Percentiles rank a stretch among this genome's conserved stretches.
phyloP scores from a whole-genome alignment of 2,888 invertebrate species.

The Danaus chrysippus region DNA sequence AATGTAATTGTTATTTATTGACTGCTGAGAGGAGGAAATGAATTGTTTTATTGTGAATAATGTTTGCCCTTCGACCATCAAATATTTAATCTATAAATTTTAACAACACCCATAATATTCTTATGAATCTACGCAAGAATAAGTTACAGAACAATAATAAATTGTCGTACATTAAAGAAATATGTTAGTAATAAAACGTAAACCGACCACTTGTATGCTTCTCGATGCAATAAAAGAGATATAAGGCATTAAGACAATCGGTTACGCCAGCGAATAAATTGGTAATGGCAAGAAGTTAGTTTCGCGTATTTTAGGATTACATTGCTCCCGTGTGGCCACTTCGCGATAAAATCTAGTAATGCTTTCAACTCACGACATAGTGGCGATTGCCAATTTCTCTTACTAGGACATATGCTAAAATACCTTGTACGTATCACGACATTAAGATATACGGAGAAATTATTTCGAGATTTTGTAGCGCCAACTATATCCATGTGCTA shows the following conservation, averaged over 20 bases:
- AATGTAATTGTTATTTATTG: constrained; percentile 64
- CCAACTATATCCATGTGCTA: no score
- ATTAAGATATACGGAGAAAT: no score
- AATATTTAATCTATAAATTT: no score
- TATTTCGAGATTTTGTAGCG: no score
- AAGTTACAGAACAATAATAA: constrained; percentile 11
- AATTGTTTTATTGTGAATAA: constrained; percentile 9
- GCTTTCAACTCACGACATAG: constrained; percentile 41
- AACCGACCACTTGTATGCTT: constrained; percentile 29
- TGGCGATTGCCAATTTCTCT: constrained; percentile 37
- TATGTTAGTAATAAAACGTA: constrained; percentile 23
- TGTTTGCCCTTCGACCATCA: not conserved
- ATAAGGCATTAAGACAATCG: constrained; percentile 39
- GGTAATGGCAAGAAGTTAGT: constrained; percentile 42
- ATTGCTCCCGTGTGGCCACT: constrained; percentile 62
- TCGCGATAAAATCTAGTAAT: constrained; percentile 49
- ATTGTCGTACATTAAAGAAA: constrained; percentile 12
- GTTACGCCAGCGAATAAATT: constrained; percentile 43
- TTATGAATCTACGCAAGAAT: not conserved
- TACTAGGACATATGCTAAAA: constrained; percentile 20
- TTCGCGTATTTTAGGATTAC: constrained; percentile 44
- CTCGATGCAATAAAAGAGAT: constrained; percentile 25
- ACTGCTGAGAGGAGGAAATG: constrained; percentile 15
- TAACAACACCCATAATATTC: no score
- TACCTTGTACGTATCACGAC: constrained; percentile 3